Conservation (phyloP, 2,113 vertebrate species). For the Prinia subflava region DNA sequence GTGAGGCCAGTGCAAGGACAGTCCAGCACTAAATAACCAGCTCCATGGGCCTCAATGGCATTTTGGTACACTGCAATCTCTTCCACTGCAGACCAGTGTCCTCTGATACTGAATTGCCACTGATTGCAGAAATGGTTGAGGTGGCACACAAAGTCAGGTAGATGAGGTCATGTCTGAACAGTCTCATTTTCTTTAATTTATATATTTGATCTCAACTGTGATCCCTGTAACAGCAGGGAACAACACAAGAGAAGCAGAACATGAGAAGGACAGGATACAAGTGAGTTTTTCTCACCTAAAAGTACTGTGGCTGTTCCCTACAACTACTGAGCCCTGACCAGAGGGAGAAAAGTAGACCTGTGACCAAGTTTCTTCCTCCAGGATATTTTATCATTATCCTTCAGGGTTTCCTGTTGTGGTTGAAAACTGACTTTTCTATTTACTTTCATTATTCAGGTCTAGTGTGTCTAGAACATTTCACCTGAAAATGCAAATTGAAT, state of each 20-base stretch:
- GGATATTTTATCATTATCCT: background rate
- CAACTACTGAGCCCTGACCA: background rate
- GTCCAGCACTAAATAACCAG: background rate
- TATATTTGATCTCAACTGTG: background rate
- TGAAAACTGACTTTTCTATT: background rate
- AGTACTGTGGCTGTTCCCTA: background rate
- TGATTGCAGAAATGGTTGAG: background rate
- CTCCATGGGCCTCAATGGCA: background rate
- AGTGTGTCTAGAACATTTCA: background rate
- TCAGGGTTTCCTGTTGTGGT: background rate
- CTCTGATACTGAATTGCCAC: background rate
- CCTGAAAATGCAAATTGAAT: background rate
- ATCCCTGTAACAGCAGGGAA: background rate
- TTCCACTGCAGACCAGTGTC: background rate
- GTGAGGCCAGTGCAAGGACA: background rate
- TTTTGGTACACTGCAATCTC: background rate
- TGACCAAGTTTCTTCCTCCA: background rate
- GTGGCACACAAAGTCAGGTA: background rate
- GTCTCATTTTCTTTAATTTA: background rate
- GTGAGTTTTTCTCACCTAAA: background rate
- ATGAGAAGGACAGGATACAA: accelerated
- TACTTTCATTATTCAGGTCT: background rate
- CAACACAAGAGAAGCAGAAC: background rate
- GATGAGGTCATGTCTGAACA: background rate
- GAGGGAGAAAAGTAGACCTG: background rate